Evolutionary conservation across 2,888 invertebrate genomes (phyloP).

Genomic region (Ophraella communa): DNA sequence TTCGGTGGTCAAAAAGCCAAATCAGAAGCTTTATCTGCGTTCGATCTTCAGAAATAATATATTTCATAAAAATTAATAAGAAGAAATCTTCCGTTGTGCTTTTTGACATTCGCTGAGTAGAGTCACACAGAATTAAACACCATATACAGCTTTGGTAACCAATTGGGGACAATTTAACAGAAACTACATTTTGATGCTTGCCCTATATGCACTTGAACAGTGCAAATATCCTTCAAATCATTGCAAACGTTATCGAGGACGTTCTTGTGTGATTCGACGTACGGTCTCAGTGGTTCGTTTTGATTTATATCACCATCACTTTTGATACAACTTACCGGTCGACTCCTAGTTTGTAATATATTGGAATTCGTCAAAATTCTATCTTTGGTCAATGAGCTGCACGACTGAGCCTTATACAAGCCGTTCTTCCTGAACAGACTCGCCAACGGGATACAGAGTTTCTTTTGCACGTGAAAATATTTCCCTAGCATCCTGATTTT

Average conservation of each 20-base stretch:
- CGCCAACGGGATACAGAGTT: constrained; percentile 68
- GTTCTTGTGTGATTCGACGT: constrained; percentile 34
- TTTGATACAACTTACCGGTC: constrained; percentile 59
- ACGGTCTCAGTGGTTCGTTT: constrained; percentile 56
- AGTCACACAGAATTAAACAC: constrained; percentile 1
- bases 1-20: neutral
- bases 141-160: constrained; percentile 29
- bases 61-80: too few relatives aligned
- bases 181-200: constrained; percentile 67
- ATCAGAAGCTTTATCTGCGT: neutral
- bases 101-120: neutral
- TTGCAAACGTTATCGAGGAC: constrained; percentile 60
- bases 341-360: constrained; percentile 15
- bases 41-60: neutral
- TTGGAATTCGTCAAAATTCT: constrained; percentile 45
- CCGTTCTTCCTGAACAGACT: constrained; percentile 64
- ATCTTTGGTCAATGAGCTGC: constrained; percentile 67
- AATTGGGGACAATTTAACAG: constrained; percentile 55
- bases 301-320: constrained; percentile 64
- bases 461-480: constrained; percentile 73
- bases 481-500: constrained; percentile 70
- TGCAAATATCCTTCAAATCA: constrained; percentile 63
- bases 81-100: neutral
- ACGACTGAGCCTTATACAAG: constrained; percentile 68
- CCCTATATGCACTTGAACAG: constrained; percentile 64